These are phyloP conservation scores for Notodonta ziczac DNA, from an alignment of 2,888 invertebrate species.

Conservation along the genomic window DNA sequence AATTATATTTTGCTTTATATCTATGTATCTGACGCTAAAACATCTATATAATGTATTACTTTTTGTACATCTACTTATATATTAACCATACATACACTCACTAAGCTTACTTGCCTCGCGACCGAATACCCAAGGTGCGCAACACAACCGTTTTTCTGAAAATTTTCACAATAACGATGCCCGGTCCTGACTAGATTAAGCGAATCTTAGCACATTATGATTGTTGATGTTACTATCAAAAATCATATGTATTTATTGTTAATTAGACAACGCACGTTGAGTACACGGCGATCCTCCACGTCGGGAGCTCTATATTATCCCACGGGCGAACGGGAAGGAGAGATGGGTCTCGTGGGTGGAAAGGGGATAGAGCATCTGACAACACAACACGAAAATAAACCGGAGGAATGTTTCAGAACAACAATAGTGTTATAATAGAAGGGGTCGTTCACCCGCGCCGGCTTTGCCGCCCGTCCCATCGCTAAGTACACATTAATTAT, in stretches of 20 bases:
- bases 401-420: conserved; percentile 33
- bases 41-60: conserved; percentile 85
- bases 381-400: conserved; percentile 28
- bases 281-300: conserved; percentile 63
- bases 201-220: conserved; percentile 43
- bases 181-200: conserved; percentile 63
- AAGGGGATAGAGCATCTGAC: conserved; percentile 31
- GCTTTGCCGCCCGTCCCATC: conserved; percentile 79
- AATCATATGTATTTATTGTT: conserved; percentile 41
- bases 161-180: conserved; percentile 34
- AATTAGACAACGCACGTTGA: conserved; percentile 65
- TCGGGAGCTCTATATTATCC: conserved; percentile 74
- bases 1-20: conserved; percentile 84
- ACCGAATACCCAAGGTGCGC: conserved; percentile 75
- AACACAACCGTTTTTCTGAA: conserved; percentile 51
- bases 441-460: conserved; percentile 75
- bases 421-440: conserved; percentile 29
- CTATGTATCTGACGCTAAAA: conserved; percentile 85
- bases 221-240: conserved; percentile 35
- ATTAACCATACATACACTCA: conserved; percentile 83
- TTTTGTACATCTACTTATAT: conserved; percentile 85
- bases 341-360: conserved; percentile 23
- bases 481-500: conserved; percentile 84
- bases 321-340: conserved; percentile 71
- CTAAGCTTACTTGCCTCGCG: conserved; percentile 78